Evolutionary conservation across 2,888 invertebrate species (phyloP).

Genomic region (Empis livida): DNA sequence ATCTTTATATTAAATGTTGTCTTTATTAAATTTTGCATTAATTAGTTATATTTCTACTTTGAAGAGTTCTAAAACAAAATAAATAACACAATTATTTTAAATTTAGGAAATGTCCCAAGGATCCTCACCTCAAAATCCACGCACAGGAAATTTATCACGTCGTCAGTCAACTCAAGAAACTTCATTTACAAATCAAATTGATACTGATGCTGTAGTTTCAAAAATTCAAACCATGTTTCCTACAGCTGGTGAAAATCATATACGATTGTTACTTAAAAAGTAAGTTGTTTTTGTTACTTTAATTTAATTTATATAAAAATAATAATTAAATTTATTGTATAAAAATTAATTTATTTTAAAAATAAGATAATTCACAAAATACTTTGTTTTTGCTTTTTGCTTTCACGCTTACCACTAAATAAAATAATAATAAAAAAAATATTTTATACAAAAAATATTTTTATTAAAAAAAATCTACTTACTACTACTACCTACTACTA

Average conservation of each 20-base stretch:
- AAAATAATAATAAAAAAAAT: slow-evolving; percentile 7
- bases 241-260: slow-evolving; percentile 79
- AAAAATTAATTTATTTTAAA: neutral
- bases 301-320: too few relatives aligned
- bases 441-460: slow-evolving; percentile 1
- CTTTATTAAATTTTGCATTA: neutral
- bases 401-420: slow-evolving; percentile 12
- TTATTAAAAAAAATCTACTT: slow-evolving; percentile 6
- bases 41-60: neutral
- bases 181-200: slow-evolving; percentile 45
- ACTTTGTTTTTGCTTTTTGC: slow-evolving; percentile 8
- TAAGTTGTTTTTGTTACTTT: slow-evolving; percentile 46
- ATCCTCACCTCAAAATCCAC: slow-evolving; percentile 22
- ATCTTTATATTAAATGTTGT: slow-evolving; percentile 6
- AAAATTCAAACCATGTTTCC: slow-evolving; percentile 83
- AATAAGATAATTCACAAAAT: neutral
- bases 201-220: slow-evolving; percentile 59
- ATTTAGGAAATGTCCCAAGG: slow-evolving; percentile 34
- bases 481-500: neutral
- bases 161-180: slow-evolving; percentile 45
- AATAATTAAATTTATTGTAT: neutral
- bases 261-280: slow-evolving; percentile 77
- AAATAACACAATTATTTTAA: slow-evolving; percentile 1
- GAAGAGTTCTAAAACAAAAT: neutral
- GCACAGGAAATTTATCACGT: slow-evolving; percentile 23